phyloP scores from a whole-genome alignment of 2,888 invertebrate species.

The Mechanitis mazaeus region DNA sequence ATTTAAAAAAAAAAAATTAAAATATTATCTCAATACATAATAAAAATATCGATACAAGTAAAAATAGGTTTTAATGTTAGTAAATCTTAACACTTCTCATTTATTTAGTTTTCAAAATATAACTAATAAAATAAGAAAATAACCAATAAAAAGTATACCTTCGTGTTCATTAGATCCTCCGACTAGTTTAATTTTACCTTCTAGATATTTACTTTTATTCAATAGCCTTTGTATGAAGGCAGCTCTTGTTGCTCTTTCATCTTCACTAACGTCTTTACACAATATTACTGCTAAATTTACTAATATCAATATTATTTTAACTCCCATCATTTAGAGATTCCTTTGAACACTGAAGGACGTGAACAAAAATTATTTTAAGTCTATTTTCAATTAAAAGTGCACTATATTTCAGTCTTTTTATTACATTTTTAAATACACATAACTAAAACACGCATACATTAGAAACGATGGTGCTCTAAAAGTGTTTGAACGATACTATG shows the following conservation, averaged over 20 bases:
- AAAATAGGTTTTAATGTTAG: no score
- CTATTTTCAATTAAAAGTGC: no score
- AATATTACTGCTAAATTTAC: conserved; percentile 21
- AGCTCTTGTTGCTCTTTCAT: conserved; percentile 64
- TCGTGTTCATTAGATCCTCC: conserved; percentile 83
- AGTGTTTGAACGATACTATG: not conserved
- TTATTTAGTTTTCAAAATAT: not conserved
- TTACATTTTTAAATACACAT: no score
- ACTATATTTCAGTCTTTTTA: no score
- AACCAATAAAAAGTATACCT: conserved; percentile 71
- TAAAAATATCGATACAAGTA: no score
- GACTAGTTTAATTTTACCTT: conserved; percentile 83
- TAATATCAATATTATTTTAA: conserved; percentile 19
- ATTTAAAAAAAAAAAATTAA: no score
- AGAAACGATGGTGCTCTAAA: not conserved
- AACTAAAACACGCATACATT: conserved; percentile 2
- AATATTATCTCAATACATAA: no score
- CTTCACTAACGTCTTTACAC: conserved; percentile 52
- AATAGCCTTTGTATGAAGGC: conserved; percentile 81
- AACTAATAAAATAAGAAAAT: not conserved
- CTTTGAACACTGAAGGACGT: not conserved
- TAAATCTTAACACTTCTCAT: no score
- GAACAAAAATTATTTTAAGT: no score
- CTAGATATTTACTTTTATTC: conserved; percentile 82
- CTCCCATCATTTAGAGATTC: conserved; percentile 1